These are phyloP conservation scores for Cheilosia vernalis DNA, from an alignment of 2,888 invertebrate species.

Conservation along the genomic window DNA sequence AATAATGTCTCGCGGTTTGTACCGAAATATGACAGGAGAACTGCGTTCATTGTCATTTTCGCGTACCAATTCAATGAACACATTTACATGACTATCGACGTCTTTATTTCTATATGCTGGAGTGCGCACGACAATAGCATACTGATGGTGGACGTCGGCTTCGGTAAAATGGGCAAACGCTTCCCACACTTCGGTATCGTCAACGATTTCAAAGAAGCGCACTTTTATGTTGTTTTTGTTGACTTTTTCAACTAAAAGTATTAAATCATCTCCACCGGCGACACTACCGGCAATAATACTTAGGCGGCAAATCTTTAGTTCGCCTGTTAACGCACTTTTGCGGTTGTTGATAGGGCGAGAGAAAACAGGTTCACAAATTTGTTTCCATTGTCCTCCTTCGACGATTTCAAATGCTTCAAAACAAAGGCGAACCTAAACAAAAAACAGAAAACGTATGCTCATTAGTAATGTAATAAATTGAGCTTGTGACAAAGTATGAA, in stretches of 20 bases:
- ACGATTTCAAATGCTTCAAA: conserved; percentile 89
- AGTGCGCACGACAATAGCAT: conserved; percentile 92
- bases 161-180: conserved; percentile 90
- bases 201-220: conserved; percentile 90
- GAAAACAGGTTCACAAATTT: conserved; percentile 88
- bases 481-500: too few species aligned
- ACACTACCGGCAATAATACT: conserved; percentile 88
- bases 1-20: conserved; percentile 85
- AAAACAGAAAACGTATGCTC: background rate
- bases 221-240: conserved; percentile 94
- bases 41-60: conserved; percentile 89
- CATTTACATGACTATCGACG: conserved; percentile 86
- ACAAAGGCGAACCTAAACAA: conserved; percentile 85
- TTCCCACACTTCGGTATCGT: conserved; percentile 89
- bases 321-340: conserved; percentile 93
- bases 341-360: conserved; percentile 91
- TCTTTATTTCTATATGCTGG: conserved; percentile 89
- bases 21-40: conserved; percentile 87
- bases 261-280: conserved; percentile 90
- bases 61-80: conserved; percentile 90
- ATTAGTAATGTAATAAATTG: too few species aligned
- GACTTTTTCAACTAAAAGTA: conserved; percentile 93
- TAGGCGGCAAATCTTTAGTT: conserved; percentile 91
- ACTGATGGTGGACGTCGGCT: conserved; percentile 95
- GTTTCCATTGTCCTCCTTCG: conserved; percentile 83